Evolutionary conservation across 2,113 vertebrate species (phyloP).

Genomic region (Chitala chitala): DNA sequence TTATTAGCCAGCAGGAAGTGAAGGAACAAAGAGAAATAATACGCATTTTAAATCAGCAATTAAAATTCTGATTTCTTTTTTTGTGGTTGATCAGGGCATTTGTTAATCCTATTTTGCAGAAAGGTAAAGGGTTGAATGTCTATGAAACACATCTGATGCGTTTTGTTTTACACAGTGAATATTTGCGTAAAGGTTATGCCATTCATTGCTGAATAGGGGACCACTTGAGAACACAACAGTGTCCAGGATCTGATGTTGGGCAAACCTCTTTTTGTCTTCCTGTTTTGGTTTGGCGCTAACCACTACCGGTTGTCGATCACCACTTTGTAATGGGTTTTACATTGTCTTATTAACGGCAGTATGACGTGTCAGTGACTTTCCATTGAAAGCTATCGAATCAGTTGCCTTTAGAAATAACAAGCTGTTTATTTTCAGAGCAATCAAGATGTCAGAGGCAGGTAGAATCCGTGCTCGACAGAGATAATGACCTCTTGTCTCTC

Average conservation of each 20-base stretch:
- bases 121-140: background rate
- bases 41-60: background rate
- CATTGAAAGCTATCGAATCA: background rate
- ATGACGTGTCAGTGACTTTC: conserved; percentile 27
- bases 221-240: too few species aligned
- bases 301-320: background rate
- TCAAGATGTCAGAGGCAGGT: conserved; percentile 42
- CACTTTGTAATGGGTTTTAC: background rate
- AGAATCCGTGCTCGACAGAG: conserved; percentile 30
- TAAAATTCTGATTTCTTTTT: background rate
- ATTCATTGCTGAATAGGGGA: too few species aligned
- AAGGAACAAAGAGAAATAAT: background rate
- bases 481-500: conserved; percentile 42
- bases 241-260: too few species aligned
- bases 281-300: too few species aligned
- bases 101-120: conserved; percentile 1
- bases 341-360: conserved; percentile 27
- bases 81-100: background rate
- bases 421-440: conserved; percentile 44
- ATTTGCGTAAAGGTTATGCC: too few species aligned
- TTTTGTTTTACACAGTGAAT: background rate
- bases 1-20: background rate
- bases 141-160: background rate
- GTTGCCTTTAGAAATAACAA: conserved; percentile 32
- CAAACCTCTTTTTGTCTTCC: too few species aligned